Evolutionary conservation across 2,113 vertebrate species (phyloP), one percentile per base, ranked within the genome.

Genomic region (Cyanoramphus novaezelandiae): DNA sequence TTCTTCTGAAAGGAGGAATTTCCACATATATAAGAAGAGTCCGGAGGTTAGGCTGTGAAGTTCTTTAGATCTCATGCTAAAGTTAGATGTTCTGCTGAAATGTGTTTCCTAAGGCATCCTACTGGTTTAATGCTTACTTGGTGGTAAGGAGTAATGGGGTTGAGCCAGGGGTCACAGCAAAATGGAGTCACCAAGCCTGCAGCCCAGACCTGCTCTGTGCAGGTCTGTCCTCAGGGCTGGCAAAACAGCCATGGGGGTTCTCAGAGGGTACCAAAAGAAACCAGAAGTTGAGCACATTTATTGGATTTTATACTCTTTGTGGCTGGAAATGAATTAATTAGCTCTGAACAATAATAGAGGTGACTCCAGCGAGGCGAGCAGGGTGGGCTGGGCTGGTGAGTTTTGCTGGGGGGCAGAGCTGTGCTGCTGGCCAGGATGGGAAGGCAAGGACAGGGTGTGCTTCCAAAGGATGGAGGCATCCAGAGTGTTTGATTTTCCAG

Each of bases 1-100:
- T 82, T 17, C 13, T 46, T 55, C 29, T 83, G n/a, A 28, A 70
- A 78, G 37, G 46, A 83, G 39, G 11, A 67, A 24, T 78, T 92
- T 7, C 29, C 10, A 12, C 0, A 0, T 14, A 4, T 16, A 3
- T 31, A 37, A 37, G 71, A 43, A 20, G 11, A 80, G 35, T 16
- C 55, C 59, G 57, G 23, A 77, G 23, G 6, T 25, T n/a, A 35
- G 31, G 24, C 16, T 68, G 35, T 63, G 18, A 82, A 55, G 37
- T 81, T 79, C 27, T 9, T 75, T 92, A 16, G 25, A 12, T 69
- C 21, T 41, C 2, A 2, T 52, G 55, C 47, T 92, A 10, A 83
- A 88, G 15, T 6, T 75, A 72, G 43, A 44, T 82, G 24, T 62
- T 79, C 67, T 91, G 21, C 41, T 86, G 77, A 72, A 68, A 76